Evolutionary conservation across 2,888 invertebrate genomes (phyloP).

Genomic region (Lasioglossum leucozonium): DNA sequence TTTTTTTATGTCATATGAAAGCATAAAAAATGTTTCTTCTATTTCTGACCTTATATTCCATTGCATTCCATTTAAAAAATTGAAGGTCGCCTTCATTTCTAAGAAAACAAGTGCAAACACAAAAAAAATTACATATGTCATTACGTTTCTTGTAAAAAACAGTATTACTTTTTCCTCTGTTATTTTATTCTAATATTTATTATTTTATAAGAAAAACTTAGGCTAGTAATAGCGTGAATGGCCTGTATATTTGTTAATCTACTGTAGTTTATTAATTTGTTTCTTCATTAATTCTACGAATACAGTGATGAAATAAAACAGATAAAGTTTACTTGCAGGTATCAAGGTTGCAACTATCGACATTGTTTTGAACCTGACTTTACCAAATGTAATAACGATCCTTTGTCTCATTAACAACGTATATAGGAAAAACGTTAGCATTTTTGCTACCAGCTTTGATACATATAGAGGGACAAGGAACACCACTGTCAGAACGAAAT

Average conservation of each 20-base stretch:
- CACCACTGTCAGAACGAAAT: constrained; percentile 89
- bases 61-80: too few species aligned
- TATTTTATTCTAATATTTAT: neutral
- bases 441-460: constrained; percentile 96
- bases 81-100: too few species aligned
- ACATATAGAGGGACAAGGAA: constrained; percentile 94
- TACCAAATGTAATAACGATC: neutral
- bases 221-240: neutral
- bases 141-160: too few species aligned
- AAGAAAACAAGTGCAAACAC: too few species aligned
- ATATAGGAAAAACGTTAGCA: constrained; percentile 95
- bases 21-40: too few species aligned
- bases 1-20: too few species aligned
- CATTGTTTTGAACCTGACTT: neutral
- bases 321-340: neutral
- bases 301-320: neutral
- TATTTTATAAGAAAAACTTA: neutral
- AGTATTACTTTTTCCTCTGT: too few species aligned
- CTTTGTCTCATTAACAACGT: constrained; percentile 1
- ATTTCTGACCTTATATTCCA: too few species aligned
- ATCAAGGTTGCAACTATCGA: neutral
- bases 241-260: neutral
- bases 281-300: neutral
- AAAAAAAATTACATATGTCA: too few species aligned
- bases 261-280: neutral